Conservation (phyloP, 2,113 vertebrate species). For the Setophaga petechia region DNA sequence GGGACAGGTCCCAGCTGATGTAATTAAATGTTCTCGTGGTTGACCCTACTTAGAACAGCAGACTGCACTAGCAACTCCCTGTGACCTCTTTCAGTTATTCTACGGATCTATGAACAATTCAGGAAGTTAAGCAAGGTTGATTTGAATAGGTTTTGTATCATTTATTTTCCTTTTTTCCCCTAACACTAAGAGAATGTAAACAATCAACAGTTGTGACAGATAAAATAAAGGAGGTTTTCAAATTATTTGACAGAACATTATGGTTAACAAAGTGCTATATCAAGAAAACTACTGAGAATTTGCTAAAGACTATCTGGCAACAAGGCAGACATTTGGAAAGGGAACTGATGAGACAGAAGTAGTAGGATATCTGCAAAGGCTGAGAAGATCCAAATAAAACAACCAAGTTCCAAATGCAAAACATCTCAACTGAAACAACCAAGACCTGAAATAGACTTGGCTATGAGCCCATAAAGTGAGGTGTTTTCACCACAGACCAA, state of each 20-base stretch:
- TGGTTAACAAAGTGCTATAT: neutral
- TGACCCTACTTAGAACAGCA: neutral
- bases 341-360: neutral
- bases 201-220: neutral
- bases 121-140: neutral
- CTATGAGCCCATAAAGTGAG: neutral
- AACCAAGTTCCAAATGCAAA: neutral
- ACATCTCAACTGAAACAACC: neutral
- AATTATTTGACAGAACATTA: neutral
- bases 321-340: neutral
- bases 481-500: neutral
- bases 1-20: neutral
- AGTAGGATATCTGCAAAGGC: neutral
- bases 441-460: neutral
- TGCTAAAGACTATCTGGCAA: neutral
- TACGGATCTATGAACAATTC: neutral
- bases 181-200: neutral
- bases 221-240: neutral
- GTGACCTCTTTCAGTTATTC: neutral
- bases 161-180: neutral
- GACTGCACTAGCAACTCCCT: neutral
- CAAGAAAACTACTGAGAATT: neutral
- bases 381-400: neutral
- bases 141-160: neutral
- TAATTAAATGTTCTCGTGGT: neutral